Percentiles rank a stretch among this genome's conserved stretches.
Conservation (phyloP, 2,797 vertebrate species). For the Smutsia gigantea region DNA sequence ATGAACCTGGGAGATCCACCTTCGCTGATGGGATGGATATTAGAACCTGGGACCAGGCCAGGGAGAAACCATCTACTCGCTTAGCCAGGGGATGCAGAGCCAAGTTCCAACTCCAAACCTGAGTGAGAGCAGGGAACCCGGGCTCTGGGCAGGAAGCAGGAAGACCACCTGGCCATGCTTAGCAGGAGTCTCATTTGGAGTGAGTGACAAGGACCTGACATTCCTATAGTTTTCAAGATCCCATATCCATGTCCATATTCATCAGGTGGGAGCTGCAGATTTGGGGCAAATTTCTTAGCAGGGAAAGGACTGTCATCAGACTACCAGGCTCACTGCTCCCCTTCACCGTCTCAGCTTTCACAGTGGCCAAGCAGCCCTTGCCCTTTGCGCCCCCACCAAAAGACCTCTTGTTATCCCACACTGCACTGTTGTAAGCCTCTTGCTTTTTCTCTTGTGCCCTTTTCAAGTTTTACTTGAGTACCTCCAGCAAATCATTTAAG, state of each 20-base stretch:
- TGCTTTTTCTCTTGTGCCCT: neutral
- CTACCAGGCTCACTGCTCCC: too few relatives aligned
- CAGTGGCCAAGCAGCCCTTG: neutral
- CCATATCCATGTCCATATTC: neutral
- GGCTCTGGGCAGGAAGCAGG: neutral
- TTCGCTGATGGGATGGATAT: neutral
- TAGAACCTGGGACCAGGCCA: neutral
- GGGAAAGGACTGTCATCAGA: neutral
- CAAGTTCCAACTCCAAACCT: neutral
- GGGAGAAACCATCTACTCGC: neutral
- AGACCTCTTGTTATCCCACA: neutral
- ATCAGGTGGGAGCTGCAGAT: neutral
- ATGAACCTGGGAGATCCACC: neutral
- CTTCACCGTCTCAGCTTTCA: neutral
- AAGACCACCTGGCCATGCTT: neutral
- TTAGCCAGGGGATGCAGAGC: neutral
- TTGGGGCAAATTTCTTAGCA: neutral
- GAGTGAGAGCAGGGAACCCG: neutral
- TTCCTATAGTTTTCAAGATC: neutral
- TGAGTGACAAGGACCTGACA: neutral
- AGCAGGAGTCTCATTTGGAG: neutral
- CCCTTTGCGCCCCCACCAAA: neutral
- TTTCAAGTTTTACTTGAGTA: neutral
- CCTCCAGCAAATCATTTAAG: neutral
- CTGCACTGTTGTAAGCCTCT: accelerated